A percentile compares a stretch with the other conserved stretches of the same genome.
Evolutionary conservation across 2,888 invertebrate species (phyloP).

Genomic region (Dasysyrphus albostriatus): DNA sequence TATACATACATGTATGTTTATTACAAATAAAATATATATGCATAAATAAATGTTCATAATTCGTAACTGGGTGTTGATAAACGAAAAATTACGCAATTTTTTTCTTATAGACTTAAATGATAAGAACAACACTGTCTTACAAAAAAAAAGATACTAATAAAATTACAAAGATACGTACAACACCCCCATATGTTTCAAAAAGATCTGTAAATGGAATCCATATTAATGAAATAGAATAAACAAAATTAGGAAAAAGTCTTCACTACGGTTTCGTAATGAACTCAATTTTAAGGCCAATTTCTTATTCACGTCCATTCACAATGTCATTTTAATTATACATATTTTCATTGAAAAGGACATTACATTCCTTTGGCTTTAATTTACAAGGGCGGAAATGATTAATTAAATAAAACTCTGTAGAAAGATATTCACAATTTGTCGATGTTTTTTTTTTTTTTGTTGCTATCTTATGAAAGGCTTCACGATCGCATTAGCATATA

Average conservation of each 20-base stretch:
- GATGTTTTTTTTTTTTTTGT: slow-evolving; percentile 9
- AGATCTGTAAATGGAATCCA: neutral
- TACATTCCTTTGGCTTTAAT: slow-evolving; percentile 6
- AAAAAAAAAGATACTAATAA: no score
- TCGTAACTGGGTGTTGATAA: no score
- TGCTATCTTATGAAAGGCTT: slow-evolving; percentile 57
- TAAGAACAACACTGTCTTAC: no score
- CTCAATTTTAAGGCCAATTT: neutral
- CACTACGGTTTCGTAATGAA: neutral
- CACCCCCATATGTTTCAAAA: no score
- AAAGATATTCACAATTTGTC: slow-evolving; percentile 26
- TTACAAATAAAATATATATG: no score
- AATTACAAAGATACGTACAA: no score
- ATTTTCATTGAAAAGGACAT: neutral
- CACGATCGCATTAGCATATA: slow-evolving; percentile 67
- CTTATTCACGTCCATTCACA: neutral
- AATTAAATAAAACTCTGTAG: slow-evolving; percentile 1
- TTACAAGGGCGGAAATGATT: slow-evolving; percentile 19
- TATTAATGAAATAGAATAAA: neutral
- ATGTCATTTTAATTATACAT: neutral
- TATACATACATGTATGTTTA: no score
- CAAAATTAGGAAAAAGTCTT: neutral
- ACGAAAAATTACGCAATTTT: no score
- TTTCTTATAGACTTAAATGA: no score
- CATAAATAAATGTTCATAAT: no score